These are phyloP conservation scores for Aleiodes leptofemur DNA, from an alignment of 2,888 invertebrate species.

Conservation along the genomic window DNA sequence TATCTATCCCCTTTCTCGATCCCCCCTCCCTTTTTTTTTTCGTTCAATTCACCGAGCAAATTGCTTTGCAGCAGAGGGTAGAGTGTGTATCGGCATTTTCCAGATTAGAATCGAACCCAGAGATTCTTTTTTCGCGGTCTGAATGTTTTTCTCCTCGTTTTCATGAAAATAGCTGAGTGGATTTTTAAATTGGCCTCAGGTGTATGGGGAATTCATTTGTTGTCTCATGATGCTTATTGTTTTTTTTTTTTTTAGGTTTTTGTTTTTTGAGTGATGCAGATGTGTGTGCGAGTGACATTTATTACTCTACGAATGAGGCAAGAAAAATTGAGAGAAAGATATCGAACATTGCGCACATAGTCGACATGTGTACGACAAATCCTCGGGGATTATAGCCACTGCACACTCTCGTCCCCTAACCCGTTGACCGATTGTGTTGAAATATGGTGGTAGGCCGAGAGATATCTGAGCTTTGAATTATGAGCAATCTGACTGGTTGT, in stretches of 20 bases:
- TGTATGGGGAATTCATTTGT: conserved; percentile 70
- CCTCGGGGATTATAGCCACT: conserved; percentile 71
- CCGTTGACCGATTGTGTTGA: conserved; percentile 65
- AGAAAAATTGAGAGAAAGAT: conserved; percentile 50
- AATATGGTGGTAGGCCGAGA: conserved; percentile 67
- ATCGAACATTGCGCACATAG: conserved; percentile 70
- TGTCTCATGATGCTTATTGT: conserved; percentile 64
- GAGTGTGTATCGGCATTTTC: conserved; percentile 33
- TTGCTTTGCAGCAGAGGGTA: conserved; percentile 34
- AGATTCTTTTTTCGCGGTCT: conserved; percentile 18
- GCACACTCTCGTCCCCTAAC: conserved; percentile 36
- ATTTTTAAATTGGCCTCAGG: conserved; percentile 68
- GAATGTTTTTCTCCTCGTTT: conserved; percentile 12
- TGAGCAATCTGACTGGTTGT: conserved; percentile 52
- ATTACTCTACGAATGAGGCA: conserved; percentile 6
- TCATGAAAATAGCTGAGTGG: conserved; percentile 45
- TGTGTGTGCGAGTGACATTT: not conserved
- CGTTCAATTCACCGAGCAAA: conserved; percentile 37
- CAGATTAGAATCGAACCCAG: conserved; percentile 36
- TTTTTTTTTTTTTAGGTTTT: no score
- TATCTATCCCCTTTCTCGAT: not conserved
- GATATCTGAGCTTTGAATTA: conserved; percentile 69
- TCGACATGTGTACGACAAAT: conserved; percentile 73
- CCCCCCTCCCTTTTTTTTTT: not conserved
- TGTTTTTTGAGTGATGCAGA: not conserved